Conservation (phyloP, 2,888 invertebrate genomes). For the Drosophila eohydei region DNA sequence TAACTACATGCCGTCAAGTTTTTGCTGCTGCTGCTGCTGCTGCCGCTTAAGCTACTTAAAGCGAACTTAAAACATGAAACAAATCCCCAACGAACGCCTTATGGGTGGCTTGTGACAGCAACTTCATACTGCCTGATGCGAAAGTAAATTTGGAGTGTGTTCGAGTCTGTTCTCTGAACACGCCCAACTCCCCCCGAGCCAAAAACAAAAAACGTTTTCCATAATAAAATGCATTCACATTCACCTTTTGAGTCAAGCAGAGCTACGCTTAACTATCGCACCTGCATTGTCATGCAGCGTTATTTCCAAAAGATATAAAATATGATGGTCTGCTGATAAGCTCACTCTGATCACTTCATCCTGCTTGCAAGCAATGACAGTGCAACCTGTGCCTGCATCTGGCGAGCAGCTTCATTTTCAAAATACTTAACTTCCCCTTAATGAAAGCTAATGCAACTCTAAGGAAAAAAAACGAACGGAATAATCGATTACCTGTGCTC, state of each 20-base stretch:
- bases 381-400: constrained; percentile 31
- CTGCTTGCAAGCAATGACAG: constrained; percentile 47
- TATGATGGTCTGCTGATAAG: constrained; percentile 68
- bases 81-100: constrained; percentile 64
- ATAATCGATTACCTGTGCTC: neutral
- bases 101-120: constrained; percentile 10
- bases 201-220: neutral
- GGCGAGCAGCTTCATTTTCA: neutral
- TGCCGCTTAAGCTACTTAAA: constrained; percentile 74
- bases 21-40: constrained; percentile 38
- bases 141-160: constrained; percentile 42
- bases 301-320: constrained; percentile 60
- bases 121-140: constrained; percentile 12
- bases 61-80: constrained; percentile 78
- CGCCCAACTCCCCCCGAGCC: neutral
- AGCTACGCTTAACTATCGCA: neutral
- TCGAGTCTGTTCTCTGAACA: constrained; percentile 1
- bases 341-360: constrained; percentile 6
- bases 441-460: neutral
- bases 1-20: constrained; percentile 64
- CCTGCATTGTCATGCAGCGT: constrained; percentile 49
- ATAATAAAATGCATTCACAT: constrained; percentile 36
- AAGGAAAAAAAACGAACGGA: neutral
- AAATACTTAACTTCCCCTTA: neutral
- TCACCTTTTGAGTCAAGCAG: constrained; percentile 8